These are phyloP conservation scores for Butastur rufipennis DNA, from an alignment of 2,113 vertebrate species.

Conservation along the genomic window DNA sequence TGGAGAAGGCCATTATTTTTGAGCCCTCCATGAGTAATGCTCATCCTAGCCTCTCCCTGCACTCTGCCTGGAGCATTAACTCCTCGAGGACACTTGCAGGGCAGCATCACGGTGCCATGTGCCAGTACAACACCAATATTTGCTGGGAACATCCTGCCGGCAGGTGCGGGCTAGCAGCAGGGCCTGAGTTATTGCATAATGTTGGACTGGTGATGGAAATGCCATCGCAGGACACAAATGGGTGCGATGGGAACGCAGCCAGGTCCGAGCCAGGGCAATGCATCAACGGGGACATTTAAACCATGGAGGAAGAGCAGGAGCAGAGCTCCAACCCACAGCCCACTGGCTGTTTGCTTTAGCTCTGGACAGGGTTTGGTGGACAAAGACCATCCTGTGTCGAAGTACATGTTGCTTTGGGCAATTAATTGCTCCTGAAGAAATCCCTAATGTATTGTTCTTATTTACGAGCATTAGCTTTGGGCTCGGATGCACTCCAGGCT, in stretches of 20 bases:
- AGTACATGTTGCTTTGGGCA: neutral
- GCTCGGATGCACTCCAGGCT: neutral
- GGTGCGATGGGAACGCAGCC: neutral
- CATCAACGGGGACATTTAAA: constrained; percentile 15
- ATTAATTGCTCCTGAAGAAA: neutral
- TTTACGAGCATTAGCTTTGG: neutral
- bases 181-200: neutral
- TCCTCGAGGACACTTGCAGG: neutral
- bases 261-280: neutral
- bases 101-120: neutral
- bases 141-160: neutral
- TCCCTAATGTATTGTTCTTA: neutral
- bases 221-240: accelerated
- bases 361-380: neutral
- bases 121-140: accelerated
- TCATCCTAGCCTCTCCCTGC: neutral
- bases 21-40: neutral
- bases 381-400: constrained; percentile 37
- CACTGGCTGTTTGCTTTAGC: constrained; percentile 1
- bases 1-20: neutral
- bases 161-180: neutral
- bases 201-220: neutral
- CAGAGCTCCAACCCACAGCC: neutral
- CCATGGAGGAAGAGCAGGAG: neutral
- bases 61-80: neutral